Evolutionary conservation across 2,113 vertebrate species (phyloP).

Genomic region (Brachypteracias leptosomus): DNA sequence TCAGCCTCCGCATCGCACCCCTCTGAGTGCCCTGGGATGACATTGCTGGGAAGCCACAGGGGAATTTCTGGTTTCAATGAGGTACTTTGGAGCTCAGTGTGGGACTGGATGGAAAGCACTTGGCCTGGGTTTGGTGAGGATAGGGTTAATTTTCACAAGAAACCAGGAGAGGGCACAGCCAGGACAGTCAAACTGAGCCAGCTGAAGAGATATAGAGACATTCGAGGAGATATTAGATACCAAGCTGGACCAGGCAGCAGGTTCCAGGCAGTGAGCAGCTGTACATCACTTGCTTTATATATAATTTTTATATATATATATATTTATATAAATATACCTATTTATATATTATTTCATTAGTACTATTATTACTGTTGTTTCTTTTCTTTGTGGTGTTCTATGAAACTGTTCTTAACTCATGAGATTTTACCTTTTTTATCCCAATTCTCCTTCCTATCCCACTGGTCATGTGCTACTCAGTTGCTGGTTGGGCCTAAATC

Average conservation of each 20-base stretch:
- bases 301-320: no score
- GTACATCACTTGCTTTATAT: no score
- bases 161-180: not conserved
- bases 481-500: not conserved
- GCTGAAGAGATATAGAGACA: no score
- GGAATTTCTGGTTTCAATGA: not conserved
- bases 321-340: no score
- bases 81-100: fast-evolving
- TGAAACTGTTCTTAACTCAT: not conserved
- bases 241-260: not conserved
- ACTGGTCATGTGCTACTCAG: not conserved
- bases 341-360: not conserved
- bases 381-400: not conserved
- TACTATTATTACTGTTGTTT: not conserved
- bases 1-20: not conserved
- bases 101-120: not conserved
- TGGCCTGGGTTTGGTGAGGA: not conserved
- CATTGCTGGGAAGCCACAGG: not conserved
- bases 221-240: not conserved
- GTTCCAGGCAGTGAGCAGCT: no score
- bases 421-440: not conserved
- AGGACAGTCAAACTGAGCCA: not conserved
- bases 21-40: not conserved
- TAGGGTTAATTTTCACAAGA: not conserved
- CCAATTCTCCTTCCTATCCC: not conserved